Conservation (phyloP, 2,888 invertebrate genomes). For the Chymomyza procnemis region DNA sequence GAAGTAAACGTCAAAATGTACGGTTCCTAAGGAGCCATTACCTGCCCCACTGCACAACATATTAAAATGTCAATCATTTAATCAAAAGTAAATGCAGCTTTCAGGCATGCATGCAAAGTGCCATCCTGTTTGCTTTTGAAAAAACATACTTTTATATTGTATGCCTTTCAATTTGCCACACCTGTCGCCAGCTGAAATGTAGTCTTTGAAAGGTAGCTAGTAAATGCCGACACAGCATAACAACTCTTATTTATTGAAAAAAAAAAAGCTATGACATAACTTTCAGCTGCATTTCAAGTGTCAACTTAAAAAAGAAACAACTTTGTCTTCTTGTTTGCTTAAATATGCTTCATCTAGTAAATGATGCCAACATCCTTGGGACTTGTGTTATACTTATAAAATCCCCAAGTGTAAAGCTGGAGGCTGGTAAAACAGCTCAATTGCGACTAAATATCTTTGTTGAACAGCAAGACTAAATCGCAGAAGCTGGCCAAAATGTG, state of each 20-base stretch:
- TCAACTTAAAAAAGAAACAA: neutral
- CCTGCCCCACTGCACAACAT: neutral
- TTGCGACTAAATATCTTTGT: neutral
- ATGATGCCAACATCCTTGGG: conserved; percentile 31
- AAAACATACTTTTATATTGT: neutral
- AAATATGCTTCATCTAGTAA: conserved; percentile 31
- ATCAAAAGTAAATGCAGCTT: neutral
- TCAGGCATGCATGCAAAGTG: neutral
- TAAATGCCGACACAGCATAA: neutral
- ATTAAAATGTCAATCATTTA: conserved; percentile 2
- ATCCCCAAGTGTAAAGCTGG: neutral
- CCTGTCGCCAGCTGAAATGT: neutral
- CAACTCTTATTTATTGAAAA: too few species aligned
- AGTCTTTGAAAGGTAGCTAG: too few species aligned
- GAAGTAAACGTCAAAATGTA: neutral
- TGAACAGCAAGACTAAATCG: neutral
- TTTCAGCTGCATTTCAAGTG: neutral
- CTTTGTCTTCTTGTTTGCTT: conserved; percentile 11
- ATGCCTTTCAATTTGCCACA: neutral
- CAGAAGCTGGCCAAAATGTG: neutral
- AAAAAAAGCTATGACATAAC: too few species aligned
- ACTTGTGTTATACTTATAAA: conserved; percentile 58
- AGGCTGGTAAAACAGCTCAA: neutral
- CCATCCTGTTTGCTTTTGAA: neutral
- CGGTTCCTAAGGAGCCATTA: neutral